Base-by-base conservation (phyloP, 2,797 vertebrate species). In the Pseudochaenichthys georgianus region DNA sequence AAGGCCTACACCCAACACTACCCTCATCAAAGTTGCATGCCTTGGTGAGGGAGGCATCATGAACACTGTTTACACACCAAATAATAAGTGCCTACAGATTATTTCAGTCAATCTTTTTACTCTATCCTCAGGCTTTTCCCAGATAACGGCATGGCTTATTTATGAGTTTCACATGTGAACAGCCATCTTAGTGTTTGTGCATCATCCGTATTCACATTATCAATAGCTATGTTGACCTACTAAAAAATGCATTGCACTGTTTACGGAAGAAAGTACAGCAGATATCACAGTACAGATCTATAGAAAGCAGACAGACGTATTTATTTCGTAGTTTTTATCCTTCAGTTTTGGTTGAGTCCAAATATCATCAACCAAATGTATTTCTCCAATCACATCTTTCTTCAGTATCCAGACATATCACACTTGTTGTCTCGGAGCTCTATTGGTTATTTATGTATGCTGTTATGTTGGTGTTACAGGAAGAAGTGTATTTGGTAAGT, bases 301-400 rank as follows among this genome's bases (percentile, higher is more conserved):
- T 5, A 28, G 28, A 28, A 7, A 38, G 8, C 8, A 38, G 34
- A 38, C 34, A 9, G 34, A 38, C 0, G 8, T 38, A 1, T 9
- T 38, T 9, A 28, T 38, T 38, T 38, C 34, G 34, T 38, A 38
- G 7, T 9, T 38, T 38, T 38, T 38, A 38, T 38, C 34, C 34
- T 38, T 6, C 7, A 51, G 19, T 51, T 51, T 21, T 16, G 3
- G 48, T 19, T 50, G 3, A 11, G 50, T 12, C n/a, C 50, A 5
- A 2, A 51, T 21, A 9, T 38, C 34, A 38, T 38, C 34, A 38
- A 38, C 8, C 34, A 38, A 38, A 17, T 46, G 31, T 47, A 47
- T 48, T 31, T 34, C 28, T 61, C 45, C 16, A 50, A 38, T 48
- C 50, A 38, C 34, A 64, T 64, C 45, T 34, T 17, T 64, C 58